Conservation (phyloP, 2,888 invertebrate species). For the Tridacna gigas region DNA sequence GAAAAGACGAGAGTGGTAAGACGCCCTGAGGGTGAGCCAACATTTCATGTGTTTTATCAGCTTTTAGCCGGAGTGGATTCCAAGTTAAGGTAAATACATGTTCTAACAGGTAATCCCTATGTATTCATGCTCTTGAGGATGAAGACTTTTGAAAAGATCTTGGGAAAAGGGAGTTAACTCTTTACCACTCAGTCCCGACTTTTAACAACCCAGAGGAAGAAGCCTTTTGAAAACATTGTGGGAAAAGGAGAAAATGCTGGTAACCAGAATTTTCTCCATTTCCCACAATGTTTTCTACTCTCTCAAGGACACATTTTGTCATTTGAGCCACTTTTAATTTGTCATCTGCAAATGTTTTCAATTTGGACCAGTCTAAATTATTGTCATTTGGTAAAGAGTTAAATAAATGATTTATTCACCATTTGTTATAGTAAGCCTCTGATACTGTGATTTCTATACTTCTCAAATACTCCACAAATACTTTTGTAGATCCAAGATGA, state of each 20-base stretch:
- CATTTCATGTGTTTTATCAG: constrained; percentile 90
- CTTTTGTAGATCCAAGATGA: too few relatives aligned
- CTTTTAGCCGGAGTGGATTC: constrained; percentile 91
- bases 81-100: constrained; percentile 87
- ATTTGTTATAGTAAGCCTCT: too few relatives aligned
- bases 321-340: too few relatives aligned
- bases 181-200: background rate
- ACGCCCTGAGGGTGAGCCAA: constrained; percentile 90
- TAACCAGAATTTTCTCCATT: background rate
- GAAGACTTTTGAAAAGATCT: background rate
- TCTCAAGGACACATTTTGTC: too few relatives aligned
- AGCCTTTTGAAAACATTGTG: background rate
- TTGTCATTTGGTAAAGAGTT: too few relatives aligned
- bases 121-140: background rate
- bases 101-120: background rate
- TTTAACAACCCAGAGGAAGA: background rate
- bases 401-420: too few relatives aligned
- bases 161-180: background rate
- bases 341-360: too few relatives aligned
- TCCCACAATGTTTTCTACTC: constrained; percentile 5
- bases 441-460: too few relatives aligned
- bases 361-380: too few relatives aligned
- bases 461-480: too few relatives aligned
- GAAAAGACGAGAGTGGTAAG: constrained; percentile 91
- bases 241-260: constrained; percentile 3